Percentiles rank a stretch among this genome's conserved stretches.
phyloP scores from a whole-genome alignment of 2,113 vertebrate species.

The Rutilus rutilus region DNA sequence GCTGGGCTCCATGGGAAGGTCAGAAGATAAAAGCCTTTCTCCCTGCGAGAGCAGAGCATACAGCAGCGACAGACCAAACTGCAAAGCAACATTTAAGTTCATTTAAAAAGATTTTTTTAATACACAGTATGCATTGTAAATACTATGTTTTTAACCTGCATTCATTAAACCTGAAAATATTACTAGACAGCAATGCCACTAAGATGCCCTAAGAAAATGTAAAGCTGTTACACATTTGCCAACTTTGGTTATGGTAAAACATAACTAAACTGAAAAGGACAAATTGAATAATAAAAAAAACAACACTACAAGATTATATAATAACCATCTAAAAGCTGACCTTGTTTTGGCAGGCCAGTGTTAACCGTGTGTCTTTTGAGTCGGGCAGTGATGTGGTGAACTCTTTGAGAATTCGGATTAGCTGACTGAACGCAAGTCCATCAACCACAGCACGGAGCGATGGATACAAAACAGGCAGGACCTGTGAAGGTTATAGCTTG shows the following conservation, averaged over 20 bases:
- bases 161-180: no score
- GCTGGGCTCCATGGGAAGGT: constrained; percentile 76
- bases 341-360: constrained; percentile 89
- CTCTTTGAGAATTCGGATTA: constrained; percentile 82
- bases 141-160: no score
- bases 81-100: not conserved
- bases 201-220: not conserved
- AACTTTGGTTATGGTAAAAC: not conserved
- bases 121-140: no score
- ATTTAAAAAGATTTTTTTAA: not conserved
- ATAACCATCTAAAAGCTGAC: constrained; percentile 62
- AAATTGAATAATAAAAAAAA: not conserved
- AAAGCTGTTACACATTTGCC: not conserved
- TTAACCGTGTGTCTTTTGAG: constrained; percentile 68
- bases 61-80: constrained; percentile 96
- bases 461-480: constrained; percentile 85
- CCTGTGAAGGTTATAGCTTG: constrained; percentile 67
- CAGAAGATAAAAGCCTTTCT: constrained; percentile 84
- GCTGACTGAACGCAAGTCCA: constrained; percentile 83
- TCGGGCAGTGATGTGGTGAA: constrained; percentile 72
- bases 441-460: constrained; percentile 80
- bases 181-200: not conserved
- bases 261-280: no score
- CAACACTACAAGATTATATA: not conserved
- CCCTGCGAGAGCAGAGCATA: constrained; percentile 90